Conservation (phyloP, 1,140 invertebrate species). For the Pemphigus obesinymphae region DNA sequence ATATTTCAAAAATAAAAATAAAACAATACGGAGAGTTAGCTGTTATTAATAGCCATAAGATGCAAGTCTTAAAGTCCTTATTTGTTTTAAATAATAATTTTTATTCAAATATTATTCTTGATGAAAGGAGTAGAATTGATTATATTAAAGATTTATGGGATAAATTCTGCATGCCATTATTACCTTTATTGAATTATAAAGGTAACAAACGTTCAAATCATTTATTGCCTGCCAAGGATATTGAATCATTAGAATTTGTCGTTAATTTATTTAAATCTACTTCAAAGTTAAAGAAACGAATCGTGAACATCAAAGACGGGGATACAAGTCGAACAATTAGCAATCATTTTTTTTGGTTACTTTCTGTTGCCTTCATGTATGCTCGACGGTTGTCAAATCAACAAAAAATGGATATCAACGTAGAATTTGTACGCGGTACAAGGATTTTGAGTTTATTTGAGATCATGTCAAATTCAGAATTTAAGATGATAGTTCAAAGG, state of each 20-base stretch:
- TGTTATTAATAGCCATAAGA: not conserved
- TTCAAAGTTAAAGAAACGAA: not conserved
- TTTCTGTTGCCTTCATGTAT: not conserved
- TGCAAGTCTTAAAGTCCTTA: not conserved
- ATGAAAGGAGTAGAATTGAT: not conserved
- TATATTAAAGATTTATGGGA: not conserved
- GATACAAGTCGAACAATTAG: not conserved
- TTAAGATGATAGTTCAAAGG: not conserved
- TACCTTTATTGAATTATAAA: not conserved
- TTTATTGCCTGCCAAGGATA: not conserved
- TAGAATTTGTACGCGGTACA: slow-evolving; percentile 39
- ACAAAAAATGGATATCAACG: slow-evolving; percentile 39
- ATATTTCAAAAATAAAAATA: slow-evolving; percentile 59
- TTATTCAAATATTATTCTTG: not conserved
- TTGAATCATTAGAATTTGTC: slow-evolving; percentile 16
- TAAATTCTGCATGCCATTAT: not conserved
- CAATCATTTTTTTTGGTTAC: slow-evolving; percentile 3
- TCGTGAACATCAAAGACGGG: not conserved
- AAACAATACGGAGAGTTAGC: slow-evolving; percentile 50
- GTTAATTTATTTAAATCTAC: not conserved
- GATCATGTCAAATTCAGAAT: not conserved
- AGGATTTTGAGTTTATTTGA: not conserved
- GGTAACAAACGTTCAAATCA: not conserved
- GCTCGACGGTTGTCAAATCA: not conserved
- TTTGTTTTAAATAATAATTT: not conserved